Base-by-base conservation (phyloP, 2,113 vertebrate species). In the Malaclemys terrapin region DNA sequence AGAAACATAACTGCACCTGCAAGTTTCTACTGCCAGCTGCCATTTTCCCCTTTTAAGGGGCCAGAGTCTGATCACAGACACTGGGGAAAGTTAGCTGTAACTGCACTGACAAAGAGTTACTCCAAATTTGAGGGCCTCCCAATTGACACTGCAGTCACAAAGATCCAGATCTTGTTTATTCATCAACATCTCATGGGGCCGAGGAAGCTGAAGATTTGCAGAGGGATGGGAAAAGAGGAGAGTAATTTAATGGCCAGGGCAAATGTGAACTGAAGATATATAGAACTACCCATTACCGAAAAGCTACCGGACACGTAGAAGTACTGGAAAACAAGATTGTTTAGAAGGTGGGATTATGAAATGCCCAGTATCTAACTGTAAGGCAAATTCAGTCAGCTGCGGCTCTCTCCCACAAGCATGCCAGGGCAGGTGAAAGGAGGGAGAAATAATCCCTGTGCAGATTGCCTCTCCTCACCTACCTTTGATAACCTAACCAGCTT, bases 251-350 rank as follows among this genome's bases (percentile, higher is more conserved):
- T 47, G 80, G 42, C 75, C 1, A 82, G 7, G 12, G 3, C 4
- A 80, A 4, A 5, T 0, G 5, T 1, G 79, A 9, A 45, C n/a
- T 4, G 14, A 80, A 25, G 53, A 82, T 0, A 82, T 0, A 27
- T 19, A 91, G 56, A 47, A 87, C 13, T 42, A 6, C 5, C 35
- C 38, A 76, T n/a, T 0, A 31, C 35, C 12, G 83, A 62, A 5
- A 75, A 3, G 5, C 5, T 35, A 38, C 16, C 0, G 42, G 13
- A 49, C 93, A 54, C 9, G 20, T 5, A 82, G 47, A 38, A 38
- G 27, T 4, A 2, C 42, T 14, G 81, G 12, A 59, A 80, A 85
- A 62, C 0, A 2, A 94, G 3, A 2, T 16, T 69, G 47, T 29
- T 57, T 88, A 31, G 7, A 87, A 91, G 8, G 7, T 53, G 86